Base-by-base conservation (phyloP, 2,113 vertebrate species). In the Oostethus manadensis region DNA sequence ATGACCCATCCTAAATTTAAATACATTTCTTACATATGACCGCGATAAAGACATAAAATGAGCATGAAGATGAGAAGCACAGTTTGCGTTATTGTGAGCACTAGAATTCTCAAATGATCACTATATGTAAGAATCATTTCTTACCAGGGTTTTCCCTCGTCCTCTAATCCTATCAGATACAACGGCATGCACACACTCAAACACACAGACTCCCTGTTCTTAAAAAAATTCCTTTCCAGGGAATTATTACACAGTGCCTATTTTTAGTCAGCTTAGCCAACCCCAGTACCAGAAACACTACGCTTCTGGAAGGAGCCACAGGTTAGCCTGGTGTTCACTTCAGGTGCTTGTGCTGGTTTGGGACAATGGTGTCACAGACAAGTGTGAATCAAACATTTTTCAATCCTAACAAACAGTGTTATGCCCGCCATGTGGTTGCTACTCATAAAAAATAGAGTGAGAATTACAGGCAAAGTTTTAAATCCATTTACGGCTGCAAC, bases 241-340 rank as follows among this genome's bases (percentile, higher is more conserved):
- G 79, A 77, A 85, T 72, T 82, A 73, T 81, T 61, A 40, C 74
- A 64, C 62, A 10, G 70, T 38, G 56, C 6, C 80, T 88, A 87
- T 86, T 81, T 87, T 85, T 87, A 87, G 78, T 56, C 26, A 1
- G 3, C 11, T 40, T 23, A 62, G 64, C 40, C 71, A 51, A 74
- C 79, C 3, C 77, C 62, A 84, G 67, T 58, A 72, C 75, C 79
- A 85, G 79, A 78, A 85, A 78, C 61, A 51, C 66, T 80, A 85
- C 46, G 53, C 79, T 77, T 71, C 66, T 26, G 63, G 65, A 82
- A 35, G 18, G 63, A 63, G 68, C 66, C 64, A 71, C 77, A 42
- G 58, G 29, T 33, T 33, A 68, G 42, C 20, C 38, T 62, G 74
- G 79, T 78, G 64, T 33, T 33, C 8, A 42, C 2, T 2, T 40